Percentiles rank a stretch among this genome's conserved stretches.
phyloP scores from a whole-genome alignment of 64 coral and sea anemone genomes.

The Porites australiensis region DNA sequence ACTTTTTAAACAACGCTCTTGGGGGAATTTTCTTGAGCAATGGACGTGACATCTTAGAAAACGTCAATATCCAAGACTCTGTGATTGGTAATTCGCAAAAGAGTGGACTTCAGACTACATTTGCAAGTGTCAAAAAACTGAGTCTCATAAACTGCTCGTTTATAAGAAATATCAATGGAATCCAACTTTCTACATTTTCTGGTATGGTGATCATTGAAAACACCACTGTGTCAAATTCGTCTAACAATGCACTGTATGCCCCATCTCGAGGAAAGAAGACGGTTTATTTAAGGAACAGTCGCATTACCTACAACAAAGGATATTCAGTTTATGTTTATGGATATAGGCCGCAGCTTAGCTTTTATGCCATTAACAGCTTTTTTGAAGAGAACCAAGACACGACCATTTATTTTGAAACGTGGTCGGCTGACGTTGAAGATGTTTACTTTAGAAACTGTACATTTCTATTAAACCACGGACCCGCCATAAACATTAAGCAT shows the following conservation, averaged over 20 bases:
- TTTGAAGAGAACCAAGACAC: constrained; percentile 1
- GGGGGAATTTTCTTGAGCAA: neutral
- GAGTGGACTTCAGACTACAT: neutral
- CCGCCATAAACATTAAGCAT: constrained; percentile 2
- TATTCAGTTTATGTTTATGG: neutral
- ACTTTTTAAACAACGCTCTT: neutral
- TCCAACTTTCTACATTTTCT: constrained; percentile 5
- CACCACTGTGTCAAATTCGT: neutral
- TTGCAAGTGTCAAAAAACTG: neutral
- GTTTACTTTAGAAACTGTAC: constrained; percentile 25
- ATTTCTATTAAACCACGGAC: constrained; percentile 6
- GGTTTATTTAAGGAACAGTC: neutral
- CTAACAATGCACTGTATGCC: neutral
- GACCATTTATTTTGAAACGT: neutral
- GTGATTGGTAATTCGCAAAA: neutral
- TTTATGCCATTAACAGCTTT: neutral
- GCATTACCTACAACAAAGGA: neutral
- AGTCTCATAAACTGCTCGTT: neutral
- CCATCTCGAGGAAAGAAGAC: neutral
- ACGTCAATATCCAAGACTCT: neutral
- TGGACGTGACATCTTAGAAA: neutral
- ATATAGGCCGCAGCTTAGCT: neutral
- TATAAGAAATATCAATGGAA: neutral
- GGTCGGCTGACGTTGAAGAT: neutral
- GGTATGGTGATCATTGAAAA: constrained; percentile 1